Evolutionary conservation across 2,797 vertebrate genomes (phyloP), one percentile per base, ranked within the genome.

Genomic region (Sparus aurata): DNA sequence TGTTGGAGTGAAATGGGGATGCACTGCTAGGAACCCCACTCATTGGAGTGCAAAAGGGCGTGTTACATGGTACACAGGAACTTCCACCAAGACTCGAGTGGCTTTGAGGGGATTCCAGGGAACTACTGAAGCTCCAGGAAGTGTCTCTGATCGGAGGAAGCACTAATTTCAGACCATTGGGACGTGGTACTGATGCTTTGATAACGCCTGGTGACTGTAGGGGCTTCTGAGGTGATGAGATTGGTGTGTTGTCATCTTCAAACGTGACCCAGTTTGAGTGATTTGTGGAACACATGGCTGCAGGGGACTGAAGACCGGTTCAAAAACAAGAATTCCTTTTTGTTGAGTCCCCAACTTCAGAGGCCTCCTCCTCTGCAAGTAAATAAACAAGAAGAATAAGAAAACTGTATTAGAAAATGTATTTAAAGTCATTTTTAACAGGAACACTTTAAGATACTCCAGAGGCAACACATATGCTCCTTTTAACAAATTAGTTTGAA

Each of bases 211-310:
- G 84, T 47, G 94, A 90, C 65, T 87, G 85, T 13, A 85, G 57
- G 55, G 91, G 75, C 89, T 96, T 98, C 85, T 95, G 96, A 87
- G 97, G 95, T 2, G 97, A 94, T 1, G 96, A 93, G 77, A 96
- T 93, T 3, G 95, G 83, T 0, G 94, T 89, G 55, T 94, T 96
- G 0, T 99, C 98, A 59, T 99, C 98, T 57, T 99, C 98, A 71
- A 99, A 99, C 4, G 97, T 99, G 85, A 99, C 98, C 98, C 98
- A 99, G 79, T 96, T 97, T 67, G 96, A 95, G 86, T 97, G 96
- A 91, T 98, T 99, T 49, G 95, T 95, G 68, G 98, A 99, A 82
- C 95, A 98, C 98, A 98, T 99, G 84, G 92, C 95, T 80, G 84
- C 57, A 59, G 61, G 64, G 59, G 58, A 57, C 25, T 46, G 58